These are phyloP conservation scores for Riparia riparia DNA, from an alignment of 2,113 vertebrate species.

Conservation along the genomic window DNA sequence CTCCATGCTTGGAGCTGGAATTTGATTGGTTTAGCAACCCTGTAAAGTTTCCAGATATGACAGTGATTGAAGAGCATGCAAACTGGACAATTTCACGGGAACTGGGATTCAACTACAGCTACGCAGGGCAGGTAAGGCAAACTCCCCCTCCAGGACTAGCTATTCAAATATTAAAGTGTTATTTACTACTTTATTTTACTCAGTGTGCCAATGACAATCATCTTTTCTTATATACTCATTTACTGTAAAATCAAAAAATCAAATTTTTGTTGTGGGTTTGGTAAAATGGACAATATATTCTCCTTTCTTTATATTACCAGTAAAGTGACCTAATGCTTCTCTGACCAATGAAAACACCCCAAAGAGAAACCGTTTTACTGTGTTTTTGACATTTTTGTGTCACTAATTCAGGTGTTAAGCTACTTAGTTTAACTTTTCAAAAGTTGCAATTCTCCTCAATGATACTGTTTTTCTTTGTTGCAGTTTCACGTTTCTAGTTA, in stretches of 20 bases:
- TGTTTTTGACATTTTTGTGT: background rate
- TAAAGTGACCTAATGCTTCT: background rate
- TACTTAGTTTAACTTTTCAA: background rate
- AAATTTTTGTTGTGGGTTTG: background rate
- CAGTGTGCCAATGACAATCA: background rate
- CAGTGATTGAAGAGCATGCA: conserved; percentile 92
- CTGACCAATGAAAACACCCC: background rate
- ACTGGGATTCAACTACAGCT: conserved; percentile 93
- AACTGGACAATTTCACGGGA: conserved; percentile 95
- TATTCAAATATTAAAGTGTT: background rate
- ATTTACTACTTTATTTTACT: background rate
- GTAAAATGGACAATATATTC: background rate
- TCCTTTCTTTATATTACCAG: background rate
- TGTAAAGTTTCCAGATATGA: conserved; percentile 96
- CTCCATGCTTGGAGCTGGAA: conserved; percentile 96
- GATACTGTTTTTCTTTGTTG: background rate
- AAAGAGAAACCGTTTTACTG: background rate
- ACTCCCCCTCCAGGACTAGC: background rate
- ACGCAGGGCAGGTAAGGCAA: conserved; percentile 88
- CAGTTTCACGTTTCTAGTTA: background rate
- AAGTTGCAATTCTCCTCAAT: background rate
- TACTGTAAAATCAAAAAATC: background rate
- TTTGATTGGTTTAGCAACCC: conserved; percentile 96
- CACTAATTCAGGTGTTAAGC: background rate
- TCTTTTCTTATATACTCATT: background rate